Evolutionary conservation across 2,888 invertebrate genomes (phyloP).

Genomic region (Drosophila ustulata): DNA sequence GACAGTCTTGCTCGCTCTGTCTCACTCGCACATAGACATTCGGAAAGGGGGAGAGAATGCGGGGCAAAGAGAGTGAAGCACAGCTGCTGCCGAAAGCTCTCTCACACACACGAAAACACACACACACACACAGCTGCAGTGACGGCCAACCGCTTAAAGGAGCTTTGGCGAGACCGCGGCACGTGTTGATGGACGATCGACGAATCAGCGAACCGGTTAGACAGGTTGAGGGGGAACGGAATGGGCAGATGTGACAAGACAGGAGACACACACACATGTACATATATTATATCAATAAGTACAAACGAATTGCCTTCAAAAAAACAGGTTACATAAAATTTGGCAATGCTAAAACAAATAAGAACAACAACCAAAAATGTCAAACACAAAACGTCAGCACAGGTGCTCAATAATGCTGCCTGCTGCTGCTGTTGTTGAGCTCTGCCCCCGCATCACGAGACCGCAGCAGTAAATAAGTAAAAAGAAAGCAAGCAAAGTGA

Average conservation of each 20-base stretch:
- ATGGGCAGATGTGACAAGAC: not conserved
- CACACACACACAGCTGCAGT: not conserved
- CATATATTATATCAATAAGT: not conserved
- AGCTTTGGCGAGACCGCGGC: conserved; percentile 13
- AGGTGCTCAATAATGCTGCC: conserved; percentile 43
- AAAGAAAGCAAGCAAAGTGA: not conserved
- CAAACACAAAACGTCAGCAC: conserved; percentile 26
- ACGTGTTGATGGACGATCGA: conserved; percentile 23
- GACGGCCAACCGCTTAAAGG: conserved; percentile 7
- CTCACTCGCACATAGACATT: not conserved
- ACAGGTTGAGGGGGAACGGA: not conserved
- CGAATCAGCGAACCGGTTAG: conserved; percentile 36
- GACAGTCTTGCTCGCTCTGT: not conserved
- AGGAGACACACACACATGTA: not conserved
- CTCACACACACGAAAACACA: not conserved
- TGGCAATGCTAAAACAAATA: conserved; percentile 28
- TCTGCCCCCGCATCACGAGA: conserved; percentile 55
- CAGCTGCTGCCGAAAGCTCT: conserved; percentile 23
- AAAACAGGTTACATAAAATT: conserved; percentile 73
- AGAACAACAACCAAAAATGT: not conserved
- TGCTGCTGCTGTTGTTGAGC: conserved; percentile 22
- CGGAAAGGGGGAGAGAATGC: not conserved
- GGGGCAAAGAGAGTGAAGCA: not conserved
- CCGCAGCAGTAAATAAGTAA: conserved; percentile 17
- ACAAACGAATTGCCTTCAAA: not conserved